Percentiles rank a stretch among this genome's conserved stretches.
These are phyloP conservation scores for Athalia circularis DNA, from an alignment of 2,888 invertebrate species.

Conservation along the genomic window DNA sequence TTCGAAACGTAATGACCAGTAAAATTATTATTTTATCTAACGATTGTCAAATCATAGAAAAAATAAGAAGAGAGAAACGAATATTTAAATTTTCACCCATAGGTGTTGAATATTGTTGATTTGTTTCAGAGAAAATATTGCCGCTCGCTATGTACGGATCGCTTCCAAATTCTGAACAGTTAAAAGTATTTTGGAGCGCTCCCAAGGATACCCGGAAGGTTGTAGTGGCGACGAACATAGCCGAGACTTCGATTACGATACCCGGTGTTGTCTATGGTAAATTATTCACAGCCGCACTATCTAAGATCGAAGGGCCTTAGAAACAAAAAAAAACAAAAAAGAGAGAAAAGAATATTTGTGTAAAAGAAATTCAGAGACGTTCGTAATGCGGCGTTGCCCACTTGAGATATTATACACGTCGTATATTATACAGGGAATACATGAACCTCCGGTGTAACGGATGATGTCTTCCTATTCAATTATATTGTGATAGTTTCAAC, in stretches of 20 bases:
- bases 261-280: conserved; percentile 93
- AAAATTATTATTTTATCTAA: conserved; percentile 43
- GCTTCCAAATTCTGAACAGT: conserved; percentile 85
- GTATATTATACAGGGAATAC: no score
- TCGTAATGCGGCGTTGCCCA: no score
- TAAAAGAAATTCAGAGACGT: background rate
- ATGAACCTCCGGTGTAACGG: no score
- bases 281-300: background rate
- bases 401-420: no score
- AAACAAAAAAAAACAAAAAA: background rate
- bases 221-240: conserved; percentile 96
- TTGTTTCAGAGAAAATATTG: conserved; percentile 76
- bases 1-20: conserved; percentile 65
- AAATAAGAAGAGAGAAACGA: no score
- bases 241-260: conserved; percentile 97
- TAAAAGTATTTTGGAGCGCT: conserved; percentile 87
- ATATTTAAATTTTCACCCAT: no score
- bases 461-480: no score
- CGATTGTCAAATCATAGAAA: no score
- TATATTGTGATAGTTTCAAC: no score
- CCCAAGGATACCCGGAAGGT: conserved; percentile 88
- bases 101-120: conserved; percentile 23
- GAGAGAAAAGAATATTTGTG: conserved; percentile 7
- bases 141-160: conserved; percentile 96
- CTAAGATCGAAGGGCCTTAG: background rate